Conservation (phyloP, 2,113 vertebrate genomes). For the Azemiops feae region DNA sequence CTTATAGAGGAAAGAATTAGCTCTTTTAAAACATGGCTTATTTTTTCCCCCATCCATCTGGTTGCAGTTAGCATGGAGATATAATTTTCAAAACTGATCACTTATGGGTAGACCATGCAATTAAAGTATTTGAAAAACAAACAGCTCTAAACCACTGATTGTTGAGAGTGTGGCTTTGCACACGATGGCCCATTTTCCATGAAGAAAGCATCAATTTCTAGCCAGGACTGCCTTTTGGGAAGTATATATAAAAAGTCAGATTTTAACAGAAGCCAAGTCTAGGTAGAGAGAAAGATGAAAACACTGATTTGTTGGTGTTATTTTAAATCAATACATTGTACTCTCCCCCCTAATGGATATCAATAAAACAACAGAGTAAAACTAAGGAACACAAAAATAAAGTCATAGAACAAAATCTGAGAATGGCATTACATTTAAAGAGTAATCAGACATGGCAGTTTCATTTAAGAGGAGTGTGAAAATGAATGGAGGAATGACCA, state of each 20-base stretch:
- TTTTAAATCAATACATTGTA: background rate
- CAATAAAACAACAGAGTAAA: background rate
- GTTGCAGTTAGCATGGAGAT: slow-evolving; percentile 75
- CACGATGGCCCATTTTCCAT: slow-evolving; percentile 71
- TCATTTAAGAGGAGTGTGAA: background rate
- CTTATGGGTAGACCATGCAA: slow-evolving; percentile 78
- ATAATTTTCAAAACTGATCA: slow-evolving; percentile 75
- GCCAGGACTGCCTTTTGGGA: slow-evolving; percentile 47
- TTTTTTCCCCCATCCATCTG: slow-evolving; percentile 69
- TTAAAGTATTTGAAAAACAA: slow-evolving; percentile 83
- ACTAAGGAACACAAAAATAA: background rate
- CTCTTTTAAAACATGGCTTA: slow-evolving; percentile 59
- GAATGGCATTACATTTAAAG: background rate
- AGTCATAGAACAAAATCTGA: background rate
- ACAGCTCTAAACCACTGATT: slow-evolving; percentile 73
- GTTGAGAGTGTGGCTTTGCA: slow-evolving; percentile 62
- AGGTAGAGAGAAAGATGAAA: slow-evolving; percentile 17
- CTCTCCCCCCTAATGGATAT: background rate
- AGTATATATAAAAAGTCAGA: slow-evolving; percentile 62
- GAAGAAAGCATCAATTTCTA: slow-evolving; percentile 47
- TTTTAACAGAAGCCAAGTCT: slow-evolving; percentile 49
- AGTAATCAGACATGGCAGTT: background rate
- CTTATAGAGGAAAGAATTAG: slow-evolving; percentile 30
- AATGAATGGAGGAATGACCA: background rate
- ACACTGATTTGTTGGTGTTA: slow-evolving; percentile 44